phyloP scores from a whole-genome alignment of 2,113 vertebrate species.

The Prunella himalayana region DNA sequence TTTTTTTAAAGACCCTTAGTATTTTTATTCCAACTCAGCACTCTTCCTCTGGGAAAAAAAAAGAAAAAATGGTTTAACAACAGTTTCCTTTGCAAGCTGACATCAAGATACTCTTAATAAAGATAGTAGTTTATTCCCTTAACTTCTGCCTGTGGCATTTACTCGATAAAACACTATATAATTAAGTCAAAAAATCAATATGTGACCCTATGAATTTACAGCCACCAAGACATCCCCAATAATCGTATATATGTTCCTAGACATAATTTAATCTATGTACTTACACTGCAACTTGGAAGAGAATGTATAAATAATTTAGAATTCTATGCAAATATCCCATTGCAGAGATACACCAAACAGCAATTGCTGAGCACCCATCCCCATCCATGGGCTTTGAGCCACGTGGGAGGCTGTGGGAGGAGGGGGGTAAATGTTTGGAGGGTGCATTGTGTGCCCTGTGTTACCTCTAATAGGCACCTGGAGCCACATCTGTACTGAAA shows the following conservation, averaged over 20 bases:
- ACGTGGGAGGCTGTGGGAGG: rapidly evolving
- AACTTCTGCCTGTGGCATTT: not conserved
- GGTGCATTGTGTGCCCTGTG: rapidly evolving
- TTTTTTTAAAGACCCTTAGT: not conserved
- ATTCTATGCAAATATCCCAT: not conserved
- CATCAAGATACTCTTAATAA: not conserved
- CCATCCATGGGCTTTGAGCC: rapidly evolving
- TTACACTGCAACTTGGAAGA: not conserved
- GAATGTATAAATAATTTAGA: not conserved
- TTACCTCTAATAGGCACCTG: not conserved
- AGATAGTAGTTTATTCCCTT: not conserved
- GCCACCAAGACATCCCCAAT: not conserved
- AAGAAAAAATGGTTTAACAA: not conserved
- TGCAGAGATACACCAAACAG: not conserved
- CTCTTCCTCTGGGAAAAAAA: not conserved
- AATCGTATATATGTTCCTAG: not conserved
- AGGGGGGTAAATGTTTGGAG: rapidly evolving
- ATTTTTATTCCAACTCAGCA: not conserved
- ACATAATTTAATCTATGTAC: not conserved
- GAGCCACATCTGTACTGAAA: not conserved
- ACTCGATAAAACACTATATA: not conserved
- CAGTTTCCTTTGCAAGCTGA: not conserved
- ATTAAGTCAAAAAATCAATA: constrained; percentile 7
- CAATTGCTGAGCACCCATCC: not conserved
- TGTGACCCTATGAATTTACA: not conserved